Conservation (phyloP, 2,113 vertebrate genomes). For the Sinocyclocheilus anophthalmus region DNA sequence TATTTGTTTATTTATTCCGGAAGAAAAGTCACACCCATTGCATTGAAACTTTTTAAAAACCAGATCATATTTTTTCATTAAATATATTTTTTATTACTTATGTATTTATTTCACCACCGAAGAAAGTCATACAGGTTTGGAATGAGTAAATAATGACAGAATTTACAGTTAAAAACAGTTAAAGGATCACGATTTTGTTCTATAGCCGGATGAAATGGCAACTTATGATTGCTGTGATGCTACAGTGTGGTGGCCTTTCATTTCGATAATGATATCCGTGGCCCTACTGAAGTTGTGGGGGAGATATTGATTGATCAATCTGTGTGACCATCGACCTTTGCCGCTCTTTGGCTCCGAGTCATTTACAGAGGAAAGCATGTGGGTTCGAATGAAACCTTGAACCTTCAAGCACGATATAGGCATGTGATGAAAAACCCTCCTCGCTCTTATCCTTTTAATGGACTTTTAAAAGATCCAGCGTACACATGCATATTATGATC, state of each 20-base stretch:
- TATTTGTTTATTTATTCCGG: no score
- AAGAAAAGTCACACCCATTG: neutral
- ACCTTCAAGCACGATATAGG: neutral
- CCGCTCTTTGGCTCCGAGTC: neutral
- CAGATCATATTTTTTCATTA: neutral
- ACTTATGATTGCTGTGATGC: conserved; percentile 11
- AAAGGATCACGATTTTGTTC: neutral
- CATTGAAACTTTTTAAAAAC: neutral
- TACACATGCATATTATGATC: neutral
- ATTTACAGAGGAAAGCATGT: conserved; percentile 15
- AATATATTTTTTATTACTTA: neutral
- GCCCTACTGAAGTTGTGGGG: conserved; percentile 8
- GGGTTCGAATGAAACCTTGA: neutral
- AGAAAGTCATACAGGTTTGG: neutral
- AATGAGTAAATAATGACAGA: neutral
- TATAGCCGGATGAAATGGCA: neutral
- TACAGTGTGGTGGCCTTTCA: conserved; percentile 12
- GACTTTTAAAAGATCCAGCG: conserved; percentile 2
- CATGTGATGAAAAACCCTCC: conserved; percentile 2
- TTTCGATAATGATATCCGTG: conserved; percentile 24
- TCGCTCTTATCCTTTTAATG: conserved; percentile 9
- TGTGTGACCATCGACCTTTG: conserved; percentile 28
- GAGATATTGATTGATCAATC: conserved; percentile 17
- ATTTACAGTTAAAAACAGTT: neutral
- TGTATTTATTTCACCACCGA: neutral